These are phyloP conservation scores for Notamacropus eugenii DNA, from an alignment of 2,797 vertebrate genomes.

Conservation along the genomic window DNA sequence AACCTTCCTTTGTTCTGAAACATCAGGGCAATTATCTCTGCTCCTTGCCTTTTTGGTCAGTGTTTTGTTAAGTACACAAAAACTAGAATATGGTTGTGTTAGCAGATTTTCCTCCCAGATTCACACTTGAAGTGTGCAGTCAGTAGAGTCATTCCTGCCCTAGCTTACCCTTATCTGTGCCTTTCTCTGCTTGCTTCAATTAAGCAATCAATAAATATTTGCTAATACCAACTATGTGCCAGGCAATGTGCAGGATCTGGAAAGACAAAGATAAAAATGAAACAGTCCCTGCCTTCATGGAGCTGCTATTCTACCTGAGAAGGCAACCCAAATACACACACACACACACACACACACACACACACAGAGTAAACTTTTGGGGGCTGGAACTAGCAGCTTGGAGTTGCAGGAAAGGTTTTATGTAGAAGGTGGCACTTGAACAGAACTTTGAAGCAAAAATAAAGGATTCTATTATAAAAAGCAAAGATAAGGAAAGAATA, in stretches of 20 bases:
- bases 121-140: not conserved
- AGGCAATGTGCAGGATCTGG: not conserved
- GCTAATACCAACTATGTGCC: too few species aligned
- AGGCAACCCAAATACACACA: too few species aligned
- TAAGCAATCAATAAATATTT: not conserved
- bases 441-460: slow-evolving; percentile 20
- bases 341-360: not conserved
- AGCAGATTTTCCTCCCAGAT: slow-evolving; percentile 10
- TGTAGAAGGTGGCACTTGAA: not conserved
- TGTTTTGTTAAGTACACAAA: not conserved
- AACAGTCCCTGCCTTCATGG: not conserved
- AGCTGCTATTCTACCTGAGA: too few species aligned
- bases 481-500: not conserved
- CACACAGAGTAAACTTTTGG: not conserved
- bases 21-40: not conserved
- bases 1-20: slow-evolving; percentile 2
- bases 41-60: not conserved
- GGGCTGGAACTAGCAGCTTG: not conserved
- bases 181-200: not conserved
- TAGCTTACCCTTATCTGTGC: not conserved
- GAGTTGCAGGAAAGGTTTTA: not conserved
- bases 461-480: not conserved
- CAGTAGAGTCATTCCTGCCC: not conserved
- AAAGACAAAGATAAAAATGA: not conserved
- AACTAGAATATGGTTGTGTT: slow-evolving; percentile 5